These are phyloP conservation scores for Sebastes schlegelii DNA, from an alignment of 2,113 vertebrate species.

Conservation along the genomic window DNA sequence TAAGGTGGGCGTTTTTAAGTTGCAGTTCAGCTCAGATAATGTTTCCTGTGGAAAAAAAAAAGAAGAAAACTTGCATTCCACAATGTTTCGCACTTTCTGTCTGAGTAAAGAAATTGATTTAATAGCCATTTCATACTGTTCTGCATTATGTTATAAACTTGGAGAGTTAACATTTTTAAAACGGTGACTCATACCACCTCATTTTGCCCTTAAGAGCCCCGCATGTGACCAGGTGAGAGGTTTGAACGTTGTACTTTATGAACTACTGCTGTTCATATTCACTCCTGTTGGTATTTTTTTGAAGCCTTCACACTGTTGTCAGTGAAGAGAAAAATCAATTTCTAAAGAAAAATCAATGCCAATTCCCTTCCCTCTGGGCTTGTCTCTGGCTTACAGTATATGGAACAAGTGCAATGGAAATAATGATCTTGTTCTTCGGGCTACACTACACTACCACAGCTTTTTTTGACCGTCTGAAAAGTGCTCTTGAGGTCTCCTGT, in stretches of 20 bases:
- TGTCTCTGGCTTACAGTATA: conserved; percentile 71
- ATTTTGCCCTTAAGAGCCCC: conserved; percentile 2
- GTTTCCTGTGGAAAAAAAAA: not conserved
- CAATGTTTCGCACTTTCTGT: not conserved
- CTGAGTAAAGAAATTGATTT: not conserved
- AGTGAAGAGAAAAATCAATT: conserved; percentile 79
- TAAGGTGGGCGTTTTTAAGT: not conserved
- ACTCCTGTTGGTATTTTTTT: conserved; percentile 70
- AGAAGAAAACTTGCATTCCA: not conserved
- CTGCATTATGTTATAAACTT: conserved; percentile 1
- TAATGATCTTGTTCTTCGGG: conserved; percentile 76
- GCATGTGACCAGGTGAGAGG: conserved; percentile 32
- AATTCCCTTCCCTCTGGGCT: conserved; percentile 72
- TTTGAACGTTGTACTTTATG: conserved; percentile 55
- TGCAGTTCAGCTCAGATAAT: not conserved
- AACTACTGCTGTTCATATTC: conserved; percentile 66
- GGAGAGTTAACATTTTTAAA: conserved; percentile 16
- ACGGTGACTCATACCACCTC: not conserved
- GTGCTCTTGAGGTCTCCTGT: conserved; percentile 70
- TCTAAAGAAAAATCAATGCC: conserved; percentile 81
- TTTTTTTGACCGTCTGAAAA: conserved; percentile 65
- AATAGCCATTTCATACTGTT: conserved; percentile 9
- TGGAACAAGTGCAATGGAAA: conserved; percentile 77
- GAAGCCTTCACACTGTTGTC: conserved; percentile 73
- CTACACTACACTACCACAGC: conserved; percentile 44